Conservation (phyloP, 2,888 invertebrate species). For the Leucophora obtusa region DNA sequence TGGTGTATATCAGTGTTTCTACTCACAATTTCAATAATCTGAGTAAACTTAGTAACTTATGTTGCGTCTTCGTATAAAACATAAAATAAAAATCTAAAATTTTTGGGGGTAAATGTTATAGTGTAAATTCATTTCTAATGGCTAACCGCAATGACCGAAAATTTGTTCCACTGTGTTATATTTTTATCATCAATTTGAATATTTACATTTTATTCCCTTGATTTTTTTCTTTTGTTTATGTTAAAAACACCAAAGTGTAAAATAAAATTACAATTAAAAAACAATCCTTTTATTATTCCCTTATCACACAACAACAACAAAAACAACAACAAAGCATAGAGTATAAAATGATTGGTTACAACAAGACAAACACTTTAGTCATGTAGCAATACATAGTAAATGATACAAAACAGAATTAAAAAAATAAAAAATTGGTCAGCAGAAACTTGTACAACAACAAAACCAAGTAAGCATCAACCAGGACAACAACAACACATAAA, state of each 20-base stretch:
- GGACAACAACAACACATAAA: not conserved
- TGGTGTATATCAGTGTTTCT: too few species aligned
- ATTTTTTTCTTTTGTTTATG: conserved; percentile 31
- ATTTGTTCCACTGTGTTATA: too few species aligned
- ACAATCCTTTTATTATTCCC: conserved; percentile 63
- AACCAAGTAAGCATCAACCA: conserved; percentile 1
- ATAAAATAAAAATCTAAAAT: too few species aligned
- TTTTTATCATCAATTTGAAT: not conserved
- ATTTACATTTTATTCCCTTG: not conserved
- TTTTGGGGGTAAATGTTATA: too few species aligned
- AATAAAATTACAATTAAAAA: conserved; percentile 65
- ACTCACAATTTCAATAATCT: too few species aligned
- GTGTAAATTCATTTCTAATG: too few species aligned
- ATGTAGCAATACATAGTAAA: conserved; percentile 22
- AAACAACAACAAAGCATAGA: conserved; percentile 6
- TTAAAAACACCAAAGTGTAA: conserved; percentile 60
- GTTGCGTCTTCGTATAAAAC: too few species aligned
- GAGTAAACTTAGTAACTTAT: too few species aligned
- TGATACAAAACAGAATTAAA: not conserved
- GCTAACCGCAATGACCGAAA: too few species aligned
- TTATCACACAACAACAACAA: conserved; percentile 48
- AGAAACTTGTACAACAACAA: conserved; percentile 42
- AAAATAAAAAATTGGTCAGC: conserved; percentile 49
- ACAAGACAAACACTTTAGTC: conserved; percentile 27
- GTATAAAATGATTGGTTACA: conserved; percentile 47